Percentiles rank a stretch among this genome's conserved stretches.
These are phyloP conservation scores for Xestia ashworthii DNA, from an alignment of 2,888 invertebrate genomes.

Conservation along the genomic window DNA sequence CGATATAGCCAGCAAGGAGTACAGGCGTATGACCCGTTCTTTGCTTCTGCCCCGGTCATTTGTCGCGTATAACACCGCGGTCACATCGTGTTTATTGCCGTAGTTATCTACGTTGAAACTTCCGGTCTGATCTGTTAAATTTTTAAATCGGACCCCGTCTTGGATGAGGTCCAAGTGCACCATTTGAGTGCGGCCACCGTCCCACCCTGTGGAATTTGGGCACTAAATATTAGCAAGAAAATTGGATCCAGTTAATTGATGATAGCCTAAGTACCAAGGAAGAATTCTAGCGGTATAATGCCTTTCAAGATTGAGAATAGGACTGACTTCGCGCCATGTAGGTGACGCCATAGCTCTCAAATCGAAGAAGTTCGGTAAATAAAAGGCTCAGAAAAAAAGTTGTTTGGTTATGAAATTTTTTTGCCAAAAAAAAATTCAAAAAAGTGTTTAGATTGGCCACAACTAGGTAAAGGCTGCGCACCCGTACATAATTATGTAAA, in stretches of 20 bases:
- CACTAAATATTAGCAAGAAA: background rate
- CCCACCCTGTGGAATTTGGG: constrained; percentile 75
- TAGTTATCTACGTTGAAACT: constrained; percentile 75
- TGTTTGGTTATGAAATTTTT: background rate
- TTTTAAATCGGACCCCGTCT: constrained; percentile 71
- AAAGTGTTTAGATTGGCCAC: too few species aligned
- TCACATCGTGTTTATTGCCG: constrained; percentile 73
- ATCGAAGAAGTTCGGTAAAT: background rate
- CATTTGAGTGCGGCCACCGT: constrained; percentile 80
- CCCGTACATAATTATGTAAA: too few species aligned
- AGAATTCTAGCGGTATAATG: background rate
- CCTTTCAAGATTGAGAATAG: background rate
- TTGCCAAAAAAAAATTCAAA: too few species aligned
- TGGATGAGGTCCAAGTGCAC: constrained; percentile 76
- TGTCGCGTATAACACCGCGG: constrained; percentile 77
- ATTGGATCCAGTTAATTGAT: background rate
- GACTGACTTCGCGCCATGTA: background rate
- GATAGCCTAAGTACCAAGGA: background rate
- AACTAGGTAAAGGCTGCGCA: too few species aligned
- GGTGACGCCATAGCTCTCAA: background rate
- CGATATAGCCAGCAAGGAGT: background rate
- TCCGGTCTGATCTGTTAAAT: constrained; percentile 75
- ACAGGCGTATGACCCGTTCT: constrained; percentile 66
- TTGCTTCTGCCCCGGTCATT: constrained; percentile 77
- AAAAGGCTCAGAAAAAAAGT: too few species aligned